Conservation (phyloP, 2,888 invertebrate genomes). For the Parelbella ahira region DNA sequence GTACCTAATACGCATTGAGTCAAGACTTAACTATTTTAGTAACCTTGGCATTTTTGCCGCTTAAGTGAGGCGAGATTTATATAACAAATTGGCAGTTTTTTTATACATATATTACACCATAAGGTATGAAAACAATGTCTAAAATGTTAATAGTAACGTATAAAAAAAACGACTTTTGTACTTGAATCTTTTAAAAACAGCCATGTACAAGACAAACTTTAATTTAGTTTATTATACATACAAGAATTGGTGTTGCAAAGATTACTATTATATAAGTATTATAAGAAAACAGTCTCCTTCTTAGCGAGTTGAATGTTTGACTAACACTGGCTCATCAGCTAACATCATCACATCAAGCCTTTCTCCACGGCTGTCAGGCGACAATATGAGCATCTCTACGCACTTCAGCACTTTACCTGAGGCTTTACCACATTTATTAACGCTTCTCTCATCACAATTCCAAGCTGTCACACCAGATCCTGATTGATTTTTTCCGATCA, state of each 20-base stretch:
- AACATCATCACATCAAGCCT: conserved; percentile 36
- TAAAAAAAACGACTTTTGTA: too few species aligned
- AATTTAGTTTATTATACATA: too few species aligned
- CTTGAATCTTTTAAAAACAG: too few species aligned
- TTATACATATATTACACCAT: conserved; percentile 12
- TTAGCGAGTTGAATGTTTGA: conserved; percentile 34
- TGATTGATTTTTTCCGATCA: conserved; percentile 72
- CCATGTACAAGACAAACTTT: too few species aligned
- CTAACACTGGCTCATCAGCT: conserved; percentile 42
- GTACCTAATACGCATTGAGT: conserved; percentile 53
- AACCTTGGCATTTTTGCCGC: conserved; percentile 41
- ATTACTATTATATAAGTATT: too few species aligned
- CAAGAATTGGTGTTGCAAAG: too few species aligned
- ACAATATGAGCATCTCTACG: conserved; percentile 67
- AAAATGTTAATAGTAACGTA: conserved; percentile 27
- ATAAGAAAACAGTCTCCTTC: too few species aligned
- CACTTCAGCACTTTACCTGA: conserved; percentile 61
- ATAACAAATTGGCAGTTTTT: conserved; percentile 16
- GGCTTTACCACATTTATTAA: conserved; percentile 61
- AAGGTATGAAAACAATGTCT: background rate
- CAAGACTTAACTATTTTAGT: conserved; percentile 45
- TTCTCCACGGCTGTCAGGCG: conserved; percentile 58
- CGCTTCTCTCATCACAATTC: conserved; percentile 67
- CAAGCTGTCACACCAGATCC: conserved; percentile 66
- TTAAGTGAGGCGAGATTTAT: conserved; percentile 23